phyloP scores from a whole-genome alignment of 2,113 vertebrate species.

The Spheniscus mendiculus region DNA sequence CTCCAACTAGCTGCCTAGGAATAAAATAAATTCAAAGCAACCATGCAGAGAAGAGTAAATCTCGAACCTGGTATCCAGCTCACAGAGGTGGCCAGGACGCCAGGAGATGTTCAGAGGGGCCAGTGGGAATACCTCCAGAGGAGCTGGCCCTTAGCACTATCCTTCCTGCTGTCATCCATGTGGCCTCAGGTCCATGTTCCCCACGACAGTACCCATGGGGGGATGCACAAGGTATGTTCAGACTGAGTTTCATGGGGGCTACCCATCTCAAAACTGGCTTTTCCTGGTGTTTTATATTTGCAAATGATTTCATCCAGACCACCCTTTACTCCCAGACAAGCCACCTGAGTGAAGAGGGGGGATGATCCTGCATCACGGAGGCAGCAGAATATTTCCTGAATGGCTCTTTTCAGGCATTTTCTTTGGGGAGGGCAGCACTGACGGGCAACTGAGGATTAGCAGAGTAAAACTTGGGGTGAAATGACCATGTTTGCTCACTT shows the following conservation, averaged over 20 bases:
- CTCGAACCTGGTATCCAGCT: not conserved
- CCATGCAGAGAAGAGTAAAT: not conserved
- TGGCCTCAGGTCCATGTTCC: not conserved
- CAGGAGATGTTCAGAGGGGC: not conserved
- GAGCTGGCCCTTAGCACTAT: fast-evolving
- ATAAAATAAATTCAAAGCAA: conserved; percentile 6
- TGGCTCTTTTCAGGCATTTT: not conserved
- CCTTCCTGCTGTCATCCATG: not conserved
- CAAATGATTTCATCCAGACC: not conserved
- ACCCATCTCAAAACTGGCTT: fast-evolving
- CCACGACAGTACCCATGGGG: not conserved
- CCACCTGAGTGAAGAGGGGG: not conserved
- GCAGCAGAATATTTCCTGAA: not conserved
- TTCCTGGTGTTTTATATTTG: not conserved
- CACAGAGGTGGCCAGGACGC: not conserved
- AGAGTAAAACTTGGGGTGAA: not conserved
- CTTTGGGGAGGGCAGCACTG: not conserved
- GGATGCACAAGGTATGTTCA: not conserved
- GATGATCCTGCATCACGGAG: fast-evolving
- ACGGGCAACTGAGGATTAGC: not conserved
- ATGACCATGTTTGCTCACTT: not conserved
- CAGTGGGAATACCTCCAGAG: not conserved
- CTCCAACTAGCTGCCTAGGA: conserved; percentile 43
- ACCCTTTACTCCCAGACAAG: not conserved
- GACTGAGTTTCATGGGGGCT: not conserved